Conservation (phyloP, 2,888 invertebrate species). For the Plagodis pulveraria region DNA sequence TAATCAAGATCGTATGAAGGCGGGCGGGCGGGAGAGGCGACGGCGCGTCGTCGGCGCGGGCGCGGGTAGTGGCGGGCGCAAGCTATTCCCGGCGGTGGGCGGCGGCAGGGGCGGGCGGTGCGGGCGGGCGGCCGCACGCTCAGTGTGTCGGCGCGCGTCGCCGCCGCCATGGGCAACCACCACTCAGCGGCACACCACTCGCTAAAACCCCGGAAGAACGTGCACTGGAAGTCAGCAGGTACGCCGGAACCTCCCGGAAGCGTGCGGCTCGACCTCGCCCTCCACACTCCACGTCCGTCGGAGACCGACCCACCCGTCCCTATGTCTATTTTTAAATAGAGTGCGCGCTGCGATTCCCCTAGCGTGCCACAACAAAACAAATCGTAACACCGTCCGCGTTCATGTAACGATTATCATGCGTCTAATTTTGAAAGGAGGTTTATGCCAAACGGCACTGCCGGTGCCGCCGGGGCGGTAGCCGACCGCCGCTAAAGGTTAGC, state of each 20-base stretch:
- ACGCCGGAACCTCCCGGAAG: slow-evolving; percentile 46
- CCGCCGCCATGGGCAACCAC: slow-evolving; percentile 84
- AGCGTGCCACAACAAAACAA: slow-evolving; percentile 84
- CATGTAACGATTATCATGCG: slow-evolving; percentile 78
- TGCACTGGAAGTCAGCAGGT: slow-evolving; percentile 95
- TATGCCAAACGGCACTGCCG: slow-evolving; percentile 64
- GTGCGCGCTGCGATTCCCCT: slow-evolving; percentile 72
- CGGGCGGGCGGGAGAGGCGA: slow-evolving; percentile 49
- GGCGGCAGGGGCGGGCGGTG: slow-evolving; percentile 47
- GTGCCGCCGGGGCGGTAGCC: slow-evolving; percentile 43
- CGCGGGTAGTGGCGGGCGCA: slow-evolving; percentile 42
- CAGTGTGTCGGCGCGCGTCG: slow-evolving; percentile 81
- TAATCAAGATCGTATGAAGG: slow-evolving; percentile 70
- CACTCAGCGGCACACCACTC: slow-evolving; percentile 77
- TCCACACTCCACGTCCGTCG: slow-evolving; percentile 1
- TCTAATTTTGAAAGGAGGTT: slow-evolving; percentile 77
- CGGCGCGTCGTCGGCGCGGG: background rate
- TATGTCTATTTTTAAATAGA: slow-evolving; percentile 77
- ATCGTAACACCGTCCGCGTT: slow-evolving; percentile 77
- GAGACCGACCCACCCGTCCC: slow-evolving; percentile 46
- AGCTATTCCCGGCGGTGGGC: slow-evolving; percentile 71
- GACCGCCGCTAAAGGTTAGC: slow-evolving; percentile 46
- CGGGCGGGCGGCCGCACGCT: slow-evolving; percentile 57
- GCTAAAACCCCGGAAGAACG: slow-evolving; percentile 88
- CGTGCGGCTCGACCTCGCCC: slow-evolving; percentile 13